Evolutionary conservation across 2,888 invertebrate genomes (phyloP).

Genomic region (Sepioteuthis lessoniana): DNA sequence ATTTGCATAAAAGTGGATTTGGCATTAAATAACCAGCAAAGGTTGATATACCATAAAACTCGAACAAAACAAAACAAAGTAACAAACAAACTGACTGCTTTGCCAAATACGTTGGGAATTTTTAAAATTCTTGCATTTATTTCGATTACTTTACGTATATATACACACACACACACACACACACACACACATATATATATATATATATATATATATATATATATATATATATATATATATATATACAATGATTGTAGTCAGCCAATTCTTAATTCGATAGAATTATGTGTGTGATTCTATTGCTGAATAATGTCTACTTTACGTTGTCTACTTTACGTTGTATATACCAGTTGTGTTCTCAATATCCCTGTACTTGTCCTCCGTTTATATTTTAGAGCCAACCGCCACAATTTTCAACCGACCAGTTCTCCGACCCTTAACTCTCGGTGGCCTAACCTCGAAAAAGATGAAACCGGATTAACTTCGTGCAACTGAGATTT

Average conservation of each 20-base stretch:
- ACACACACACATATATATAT: not conserved
- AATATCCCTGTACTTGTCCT: not conserved
- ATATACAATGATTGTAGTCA: not conserved
- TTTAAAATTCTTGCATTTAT: too few relatives aligned
- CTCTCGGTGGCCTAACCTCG: not conserved
- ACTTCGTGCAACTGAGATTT: not conserved
- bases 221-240: not conserved
- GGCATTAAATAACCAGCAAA: too few relatives aligned
- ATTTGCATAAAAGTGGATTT: too few relatives aligned
- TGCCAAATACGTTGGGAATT: too few relatives aligned
- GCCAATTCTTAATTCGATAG: not conserved
- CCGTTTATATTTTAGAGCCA: not conserved
- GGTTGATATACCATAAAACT: too few relatives aligned
- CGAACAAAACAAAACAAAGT: too few relatives aligned
- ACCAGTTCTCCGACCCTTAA: slow-evolving; percentile 7
- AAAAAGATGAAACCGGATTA: not conserved
- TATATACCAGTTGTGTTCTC: not conserved
- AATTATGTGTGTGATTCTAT: not conserved
- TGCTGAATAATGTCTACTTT: not conserved
- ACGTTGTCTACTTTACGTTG: not conserved
- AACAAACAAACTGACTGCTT: too few relatives aligned
- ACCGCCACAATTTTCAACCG: not conserved
- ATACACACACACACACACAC: not conserved
- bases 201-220: not conserved
- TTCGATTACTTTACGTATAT: too few relatives aligned